Conservation (phyloP, 2,113 vertebrate species). For the Fulica atra region DNA sequence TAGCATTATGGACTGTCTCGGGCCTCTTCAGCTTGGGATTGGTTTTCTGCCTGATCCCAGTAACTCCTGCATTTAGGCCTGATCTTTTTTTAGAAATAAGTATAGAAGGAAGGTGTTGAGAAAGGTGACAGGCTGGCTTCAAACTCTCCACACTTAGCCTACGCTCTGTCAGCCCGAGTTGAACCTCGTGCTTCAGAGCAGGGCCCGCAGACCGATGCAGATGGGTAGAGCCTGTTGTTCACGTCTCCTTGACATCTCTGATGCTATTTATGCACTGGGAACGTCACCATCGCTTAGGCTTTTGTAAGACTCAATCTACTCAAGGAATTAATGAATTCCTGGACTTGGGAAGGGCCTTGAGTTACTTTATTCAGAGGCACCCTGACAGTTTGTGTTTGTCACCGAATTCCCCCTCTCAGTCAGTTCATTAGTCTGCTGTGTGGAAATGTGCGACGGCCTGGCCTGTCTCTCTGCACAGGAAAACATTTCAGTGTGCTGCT, state of each 20-base stretch:
- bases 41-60: not conserved
- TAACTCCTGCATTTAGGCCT: not conserved
- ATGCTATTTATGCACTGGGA: not conserved
- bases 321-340: constrained; percentile 29
- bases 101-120: not conserved
- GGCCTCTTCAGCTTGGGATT: not conserved
- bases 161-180: not conserved
- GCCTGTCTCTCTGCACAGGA: not conserved
- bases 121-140: not conserved
- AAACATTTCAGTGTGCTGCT: not conserved
- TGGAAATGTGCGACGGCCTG: not conserved
- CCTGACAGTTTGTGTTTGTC: not conserved
- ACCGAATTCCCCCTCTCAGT: not conserved
- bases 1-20: not conserved
- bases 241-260: not conserved
- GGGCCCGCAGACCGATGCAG: not conserved
- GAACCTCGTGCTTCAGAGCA: not conserved
- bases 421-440: not conserved
- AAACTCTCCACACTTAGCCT: not conserved
- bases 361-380: not conserved
- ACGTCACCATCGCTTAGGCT: not conserved
- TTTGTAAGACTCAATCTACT: not conserved
- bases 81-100: not conserved
- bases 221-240: not conserved
- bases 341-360: not conserved